Conservation (phyloP, 1,140 invertebrate genomes). For the Papilio polytes region DNA sequence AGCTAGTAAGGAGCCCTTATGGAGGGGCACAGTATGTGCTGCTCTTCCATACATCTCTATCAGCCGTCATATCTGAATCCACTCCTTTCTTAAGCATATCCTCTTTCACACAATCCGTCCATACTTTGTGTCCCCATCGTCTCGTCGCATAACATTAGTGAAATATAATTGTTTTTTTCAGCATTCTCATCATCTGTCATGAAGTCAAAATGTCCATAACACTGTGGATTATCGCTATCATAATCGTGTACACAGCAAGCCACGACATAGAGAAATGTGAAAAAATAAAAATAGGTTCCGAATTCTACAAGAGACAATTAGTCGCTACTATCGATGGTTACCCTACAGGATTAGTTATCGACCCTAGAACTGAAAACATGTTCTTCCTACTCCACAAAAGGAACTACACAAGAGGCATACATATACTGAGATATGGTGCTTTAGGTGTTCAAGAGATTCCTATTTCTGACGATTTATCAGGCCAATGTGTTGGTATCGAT, state of each 20-base stretch:
- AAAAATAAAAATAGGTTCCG: slow-evolving; percentile 67
- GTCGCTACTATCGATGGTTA: slow-evolving; percentile 75
- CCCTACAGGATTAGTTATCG: slow-evolving; percentile 68
- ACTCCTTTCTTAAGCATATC: no score
- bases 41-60: no score
- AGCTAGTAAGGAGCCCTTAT: no score
- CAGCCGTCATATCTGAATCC: no score
- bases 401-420: slow-evolving; percentile 76
- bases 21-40: no score
- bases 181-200: slow-evolving; percentile 48
- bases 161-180: neutral
- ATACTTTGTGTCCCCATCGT: no score
- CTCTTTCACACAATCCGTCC: no score
- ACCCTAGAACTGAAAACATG: slow-evolving; percentile 71
- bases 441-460: slow-evolving; percentile 72
- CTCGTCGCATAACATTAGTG: no score
- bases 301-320: slow-evolving; percentile 72
- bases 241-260: slow-evolving; percentile 43
- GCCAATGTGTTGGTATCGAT: slow-evolving; percentile 73
- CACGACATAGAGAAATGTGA: slow-evolving; percentile 65
- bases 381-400: slow-evolving; percentile 76
- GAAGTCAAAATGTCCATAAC: slow-evolving; percentile 54
- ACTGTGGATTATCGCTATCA: slow-evolving; percentile 37
- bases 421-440: slow-evolving; percentile 70
- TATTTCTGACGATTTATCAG: slow-evolving; percentile 65